Evolutionary conservation across 2,888 invertebrate species (phyloP), one percentile per base, ranked within the genome.

Genomic region (Amblyjoppa proteus): DNA sequence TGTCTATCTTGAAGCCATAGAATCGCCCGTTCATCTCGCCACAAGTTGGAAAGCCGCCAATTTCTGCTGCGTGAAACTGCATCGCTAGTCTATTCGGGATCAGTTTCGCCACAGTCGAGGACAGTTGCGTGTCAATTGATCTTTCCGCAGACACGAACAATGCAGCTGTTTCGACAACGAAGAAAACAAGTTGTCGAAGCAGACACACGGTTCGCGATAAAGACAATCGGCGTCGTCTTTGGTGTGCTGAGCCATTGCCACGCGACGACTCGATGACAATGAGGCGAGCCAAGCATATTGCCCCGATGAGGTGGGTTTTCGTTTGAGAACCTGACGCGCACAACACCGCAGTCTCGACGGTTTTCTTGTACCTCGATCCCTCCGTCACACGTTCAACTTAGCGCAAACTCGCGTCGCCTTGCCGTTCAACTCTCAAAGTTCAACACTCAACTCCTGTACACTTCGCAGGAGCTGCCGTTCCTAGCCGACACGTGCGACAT

Each of bases 331-430:
- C 25, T 58, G 53, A 34, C 58, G 41, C 56, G 73, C 58, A 28
- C 41, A n/a, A 64, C 16, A 58, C 56, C 73, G 58, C 31, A 41
- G n/a, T 41, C 25, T 56, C 41, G 13, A 56, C 51, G 64, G 31
- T 41, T 56, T 38, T 25, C 41, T 38, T 58, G 41, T 16, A 25
- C 58, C 56, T 31, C 38, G 56, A 16, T 25, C 25, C 58, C 41
- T 25, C 58, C 41, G 56, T 56, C 53, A 41, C 73, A 58, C 56
- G 56, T 38, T 31, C 11, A 73, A 73, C 41, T 73, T 58, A 6
- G 41, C 51, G 51, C 25, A 58, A 73, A 73, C 73, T 73, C 38
- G 56, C 25, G 56, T 28, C 38, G 38, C 56, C 16, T 28, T 34
- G 13, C 38, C 28, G 56, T 31, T 53, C 53, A 25, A 41, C 73